Conservation (phyloP, 92 coral and sea anemone species). For the Zoanthus gigantus region DNA sequence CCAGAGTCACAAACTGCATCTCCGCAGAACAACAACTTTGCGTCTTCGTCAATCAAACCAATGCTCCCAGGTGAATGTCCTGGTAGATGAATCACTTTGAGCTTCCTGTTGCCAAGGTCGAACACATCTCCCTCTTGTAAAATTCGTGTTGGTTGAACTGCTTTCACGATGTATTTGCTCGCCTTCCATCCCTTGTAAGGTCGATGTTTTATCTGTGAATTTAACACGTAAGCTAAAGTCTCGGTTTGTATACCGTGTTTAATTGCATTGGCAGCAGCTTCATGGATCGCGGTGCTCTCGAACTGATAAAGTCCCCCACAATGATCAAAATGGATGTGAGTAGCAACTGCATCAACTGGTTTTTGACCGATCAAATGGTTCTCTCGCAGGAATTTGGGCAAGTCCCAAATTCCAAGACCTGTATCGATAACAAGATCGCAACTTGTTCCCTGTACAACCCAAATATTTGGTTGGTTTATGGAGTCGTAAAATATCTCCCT, state of each 20-base stretch:
- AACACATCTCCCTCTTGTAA: constrained; percentile 77
- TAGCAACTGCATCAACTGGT: constrained; percentile 80
- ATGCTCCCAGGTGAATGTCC: constrained; percentile 87
- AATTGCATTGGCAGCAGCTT: constrained; percentile 75
- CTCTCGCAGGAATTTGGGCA: constrained; percentile 74
- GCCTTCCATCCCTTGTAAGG: constrained; percentile 72
- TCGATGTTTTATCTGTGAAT: constrained; percentile 56
- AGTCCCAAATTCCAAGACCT: constrained; percentile 85
- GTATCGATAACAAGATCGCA: constrained; percentile 80
- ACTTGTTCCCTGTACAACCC: constrained; percentile 82
- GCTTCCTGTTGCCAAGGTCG: constrained; percentile 77
- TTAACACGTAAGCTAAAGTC: constrained; percentile 42
- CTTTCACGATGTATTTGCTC: constrained; percentile 61
- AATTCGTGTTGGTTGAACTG: constrained; percentile 69
- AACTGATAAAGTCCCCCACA: constrained; percentile 90
- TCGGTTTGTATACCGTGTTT: constrained; percentile 55
- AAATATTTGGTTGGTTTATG: constrained; percentile 73
- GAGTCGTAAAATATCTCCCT: constrained; percentile 74
- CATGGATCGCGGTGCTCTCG: constrained; percentile 79
- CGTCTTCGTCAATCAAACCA: constrained; percentile 74
- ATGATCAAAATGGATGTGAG: constrained; percentile 88
- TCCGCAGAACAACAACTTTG: constrained; percentile 75
- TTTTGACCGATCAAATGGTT: constrained; percentile 63
- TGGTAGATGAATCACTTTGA: constrained; percentile 79
- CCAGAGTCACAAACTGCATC: constrained; percentile 66